Evolutionary conservation across 30 jellyfish, hydroid and myxozoan genomes (phyloP).

Genomic region (Cassiopea andromeda): DNA sequence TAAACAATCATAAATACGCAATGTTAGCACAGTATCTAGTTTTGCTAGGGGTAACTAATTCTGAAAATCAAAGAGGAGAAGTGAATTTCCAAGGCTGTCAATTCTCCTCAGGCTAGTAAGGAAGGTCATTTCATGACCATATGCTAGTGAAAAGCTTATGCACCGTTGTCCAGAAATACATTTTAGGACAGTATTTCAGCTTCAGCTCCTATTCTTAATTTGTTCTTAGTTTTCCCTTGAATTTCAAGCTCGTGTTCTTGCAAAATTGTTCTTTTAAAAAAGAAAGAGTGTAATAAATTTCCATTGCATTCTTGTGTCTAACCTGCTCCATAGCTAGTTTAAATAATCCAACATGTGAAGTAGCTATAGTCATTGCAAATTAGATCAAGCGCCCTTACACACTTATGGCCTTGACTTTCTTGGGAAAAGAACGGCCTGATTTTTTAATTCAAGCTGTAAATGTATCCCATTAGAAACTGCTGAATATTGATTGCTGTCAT

Average conservation of each 20-base stretch:
- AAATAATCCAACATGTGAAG: too few relatives aligned
- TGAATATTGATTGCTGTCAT: too few relatives aligned
- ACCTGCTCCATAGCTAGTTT: too few relatives aligned
- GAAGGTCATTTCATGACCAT: neutral
- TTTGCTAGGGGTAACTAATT: neutral
- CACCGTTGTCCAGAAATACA: neutral
- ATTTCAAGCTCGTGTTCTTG: neutral
- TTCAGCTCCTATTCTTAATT: neutral
- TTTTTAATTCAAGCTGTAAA: too few relatives aligned
- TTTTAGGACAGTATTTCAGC: neutral
- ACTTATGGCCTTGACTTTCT: too few relatives aligned
- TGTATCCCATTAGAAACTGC: too few relatives aligned
- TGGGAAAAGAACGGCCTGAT: too few relatives aligned
- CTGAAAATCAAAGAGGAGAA: neutral
- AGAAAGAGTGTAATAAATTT: neutral
- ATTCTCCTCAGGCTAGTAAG: neutral
- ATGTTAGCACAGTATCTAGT: neutral
- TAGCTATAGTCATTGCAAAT: too few relatives aligned
- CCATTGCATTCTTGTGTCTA: too few relatives aligned
- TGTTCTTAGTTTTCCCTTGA: neutral
- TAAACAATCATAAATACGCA: too few relatives aligned
- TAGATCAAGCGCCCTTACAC: too few relatives aligned
- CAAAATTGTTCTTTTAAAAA: neutral
- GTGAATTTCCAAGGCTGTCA: neutral
- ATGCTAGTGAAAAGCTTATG: neutral